Evolutionary conservation across 2,113 vertebrate genomes (phyloP).

Genomic region (Petrocephalus zakoni): DNA sequence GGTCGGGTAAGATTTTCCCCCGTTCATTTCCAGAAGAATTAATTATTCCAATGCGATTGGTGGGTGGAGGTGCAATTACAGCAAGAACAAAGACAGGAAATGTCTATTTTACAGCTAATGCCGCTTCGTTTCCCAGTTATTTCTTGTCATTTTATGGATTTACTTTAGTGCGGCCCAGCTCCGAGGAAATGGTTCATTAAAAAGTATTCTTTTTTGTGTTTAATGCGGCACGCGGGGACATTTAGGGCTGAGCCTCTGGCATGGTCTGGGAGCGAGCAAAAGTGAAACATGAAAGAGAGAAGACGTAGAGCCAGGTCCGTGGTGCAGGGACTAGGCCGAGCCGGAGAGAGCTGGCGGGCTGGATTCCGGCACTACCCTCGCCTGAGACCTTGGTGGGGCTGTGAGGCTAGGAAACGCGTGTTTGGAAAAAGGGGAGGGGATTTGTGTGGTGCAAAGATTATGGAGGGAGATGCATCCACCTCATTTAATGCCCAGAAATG

Average conservation of each 20-base stretch:
- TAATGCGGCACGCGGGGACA: conserved; percentile 38
- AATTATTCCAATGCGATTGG: conserved; percentile 49
- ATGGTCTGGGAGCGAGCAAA: conserved; percentile 31
- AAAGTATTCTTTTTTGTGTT: conserved; percentile 41
- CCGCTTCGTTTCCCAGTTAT: conserved; percentile 39
- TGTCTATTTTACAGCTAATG: conserved; percentile 49
- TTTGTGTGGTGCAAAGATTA: not conserved
- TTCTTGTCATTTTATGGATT: conserved; percentile 44
- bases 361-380: not conserved
- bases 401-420: not conserved
- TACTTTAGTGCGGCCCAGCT: conserved; percentile 34
- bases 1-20: conserved; percentile 48
- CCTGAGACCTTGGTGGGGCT: not conserved
- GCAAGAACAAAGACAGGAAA: conserved; percentile 54
- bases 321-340: not conserved
- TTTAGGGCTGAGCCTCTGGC: conserved; percentile 16
- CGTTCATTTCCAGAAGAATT: conserved; percentile 45
- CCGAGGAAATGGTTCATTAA: conserved; percentile 50
- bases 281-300: conserved; percentile 22
- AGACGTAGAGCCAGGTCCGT: conserved; percentile 38
- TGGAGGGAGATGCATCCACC: no score
- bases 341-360: conserved; percentile 21
- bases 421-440: not conserved
- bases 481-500: not conserved
- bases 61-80: conserved; percentile 42